These are phyloP conservation scores for Rhaphigaster nebulosa DNA, from an alignment of 2,888 invertebrate species.

Conservation along the genomic window DNA sequence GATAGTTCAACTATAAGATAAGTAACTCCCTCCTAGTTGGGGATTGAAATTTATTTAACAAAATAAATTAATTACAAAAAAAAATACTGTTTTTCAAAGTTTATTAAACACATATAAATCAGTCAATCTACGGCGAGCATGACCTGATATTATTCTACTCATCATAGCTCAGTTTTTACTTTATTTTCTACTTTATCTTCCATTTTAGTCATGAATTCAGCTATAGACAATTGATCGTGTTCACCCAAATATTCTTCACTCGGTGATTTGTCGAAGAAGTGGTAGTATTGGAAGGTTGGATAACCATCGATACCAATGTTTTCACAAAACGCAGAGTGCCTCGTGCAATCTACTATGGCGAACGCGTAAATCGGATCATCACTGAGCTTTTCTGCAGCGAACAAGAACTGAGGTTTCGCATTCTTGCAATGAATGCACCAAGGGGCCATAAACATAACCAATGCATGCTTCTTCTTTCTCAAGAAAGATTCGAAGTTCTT, in stretches of 20 bases:
- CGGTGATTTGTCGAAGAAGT: conserved; percentile 79
- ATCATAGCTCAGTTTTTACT: neutral
- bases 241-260: neutral
- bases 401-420: conserved; percentile 84
- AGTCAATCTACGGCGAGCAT: neutral
- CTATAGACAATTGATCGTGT: neutral
- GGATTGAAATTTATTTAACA: no score
- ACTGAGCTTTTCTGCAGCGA: conserved; percentile 80
- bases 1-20: no score
- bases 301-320: conserved; percentile 83
- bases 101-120: neutral
- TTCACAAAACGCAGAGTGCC: conserved; percentile 76
- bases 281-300: conserved; percentile 89
- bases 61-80: neutral
- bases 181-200: neutral
- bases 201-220: neutral
- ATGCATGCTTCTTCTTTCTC: conserved; percentile 87
- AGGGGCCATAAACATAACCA: conserved; percentile 93
- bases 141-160: neutral
- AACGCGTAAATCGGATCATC: conserved; percentile 84
- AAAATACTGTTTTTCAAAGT: neutral
- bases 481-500: conserved; percentile 80
- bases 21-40: no score
- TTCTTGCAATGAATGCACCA: conserved; percentile 94
- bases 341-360: conserved; percentile 87